These are phyloP conservation scores for Carposina sasakii DNA, from an alignment of 1,140 invertebrate species.

Conservation along the genomic window DNA sequence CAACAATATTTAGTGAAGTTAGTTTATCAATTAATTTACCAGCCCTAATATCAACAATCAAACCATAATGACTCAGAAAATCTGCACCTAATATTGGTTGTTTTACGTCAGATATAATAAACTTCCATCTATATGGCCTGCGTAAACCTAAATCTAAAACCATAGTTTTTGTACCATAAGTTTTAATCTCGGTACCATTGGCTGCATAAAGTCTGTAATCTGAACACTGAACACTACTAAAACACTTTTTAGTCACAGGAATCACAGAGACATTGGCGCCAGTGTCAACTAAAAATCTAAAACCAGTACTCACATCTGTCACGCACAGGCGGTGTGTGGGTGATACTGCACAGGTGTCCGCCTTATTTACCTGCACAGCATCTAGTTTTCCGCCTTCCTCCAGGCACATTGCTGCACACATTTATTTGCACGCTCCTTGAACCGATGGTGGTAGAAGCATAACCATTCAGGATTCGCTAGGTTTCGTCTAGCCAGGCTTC, in stretches of 20 bases:
- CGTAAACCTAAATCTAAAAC: background rate
- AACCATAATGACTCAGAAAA: conserved; percentile 33
- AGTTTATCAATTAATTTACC: conserved; percentile 28
- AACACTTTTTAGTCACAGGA: background rate
- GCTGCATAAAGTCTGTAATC: background rate
- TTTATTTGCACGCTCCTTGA: background rate
- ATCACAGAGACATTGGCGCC: background rate
- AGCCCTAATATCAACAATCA: conserved; percentile 35
- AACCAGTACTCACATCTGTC: background rate
- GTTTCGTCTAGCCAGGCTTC: background rate
- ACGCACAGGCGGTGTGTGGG: background rate
- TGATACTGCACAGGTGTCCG: background rate
- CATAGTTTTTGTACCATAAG: background rate
- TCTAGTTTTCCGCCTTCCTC: background rate
- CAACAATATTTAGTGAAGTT: conserved; percentile 13
- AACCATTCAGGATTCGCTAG: background rate
- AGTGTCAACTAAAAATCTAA: background rate
- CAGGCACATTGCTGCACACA: background rate
- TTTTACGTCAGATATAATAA: conserved; percentile 7
- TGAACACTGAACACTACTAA: too few species aligned
- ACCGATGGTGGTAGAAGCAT: background rate
- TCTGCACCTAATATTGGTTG: conserved; percentile 19
- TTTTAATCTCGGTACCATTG: conserved; percentile 2
- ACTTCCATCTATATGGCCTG: background rate
- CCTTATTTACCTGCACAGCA: background rate